Conservation (phyloP, 2,888 invertebrate species). For the Koerneria pararmatus region DNA sequence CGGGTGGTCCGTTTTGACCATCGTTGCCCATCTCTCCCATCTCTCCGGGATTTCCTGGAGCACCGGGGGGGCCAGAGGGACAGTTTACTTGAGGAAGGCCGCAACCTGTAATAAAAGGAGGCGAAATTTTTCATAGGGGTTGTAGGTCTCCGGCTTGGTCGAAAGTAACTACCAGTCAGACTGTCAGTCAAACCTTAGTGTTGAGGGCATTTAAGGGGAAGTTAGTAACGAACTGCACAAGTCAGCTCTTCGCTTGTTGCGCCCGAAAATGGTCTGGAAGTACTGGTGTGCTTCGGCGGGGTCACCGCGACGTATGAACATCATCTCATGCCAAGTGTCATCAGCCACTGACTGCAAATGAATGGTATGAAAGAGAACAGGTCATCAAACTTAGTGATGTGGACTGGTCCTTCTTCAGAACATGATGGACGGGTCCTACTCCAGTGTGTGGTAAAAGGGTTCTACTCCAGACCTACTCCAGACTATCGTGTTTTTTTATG, state of each 20-base stretch:
- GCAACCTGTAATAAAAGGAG: constrained; percentile 26
- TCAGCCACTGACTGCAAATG: constrained; percentile 40
- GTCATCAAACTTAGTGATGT: not conserved
- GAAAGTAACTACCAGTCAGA: not conserved
- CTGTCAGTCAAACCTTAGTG: not conserved
- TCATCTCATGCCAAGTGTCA: constrained; percentile 42
- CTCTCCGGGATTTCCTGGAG: constrained; percentile 45
- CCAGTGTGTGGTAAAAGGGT: no score
- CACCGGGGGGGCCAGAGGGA: constrained; percentile 45
- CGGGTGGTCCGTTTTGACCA: constrained; percentile 45
- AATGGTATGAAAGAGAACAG: no score
- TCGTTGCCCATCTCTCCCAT: constrained; percentile 44
- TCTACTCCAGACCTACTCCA: no score
- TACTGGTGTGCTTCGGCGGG: constrained; percentile 34
- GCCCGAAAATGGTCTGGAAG: constrained; percentile 41
- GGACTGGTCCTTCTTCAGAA: not conserved
- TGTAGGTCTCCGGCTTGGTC: no score
- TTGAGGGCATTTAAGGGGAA: not conserved
- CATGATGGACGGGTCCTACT: not conserved
- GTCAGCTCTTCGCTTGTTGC: constrained; percentile 40
- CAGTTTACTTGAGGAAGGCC: constrained; percentile 43
- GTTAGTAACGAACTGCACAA: constrained; percentile 30
- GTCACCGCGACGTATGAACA: constrained; percentile 39
- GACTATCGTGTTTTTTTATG: no score
- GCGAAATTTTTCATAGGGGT: constrained; percentile 8